phyloP scores from a whole-genome alignment of 2,797 vertebrate genomes.

The Pelochelys cantorii region DNA sequence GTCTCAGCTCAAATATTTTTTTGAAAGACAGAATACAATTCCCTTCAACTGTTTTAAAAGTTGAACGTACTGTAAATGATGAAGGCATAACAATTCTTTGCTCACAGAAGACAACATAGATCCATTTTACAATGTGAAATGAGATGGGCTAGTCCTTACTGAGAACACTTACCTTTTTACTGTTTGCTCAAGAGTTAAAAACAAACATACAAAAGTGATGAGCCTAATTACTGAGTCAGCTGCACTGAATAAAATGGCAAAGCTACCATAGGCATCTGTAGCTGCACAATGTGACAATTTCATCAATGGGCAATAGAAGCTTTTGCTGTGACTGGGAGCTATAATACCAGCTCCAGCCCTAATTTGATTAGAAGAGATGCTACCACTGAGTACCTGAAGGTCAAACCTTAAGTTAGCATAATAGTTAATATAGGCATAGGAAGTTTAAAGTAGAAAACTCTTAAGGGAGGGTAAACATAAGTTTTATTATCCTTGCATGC shows the following conservation, averaged over 20 bases:
- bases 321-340: conserved; percentile 4
- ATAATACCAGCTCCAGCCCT: neutral
- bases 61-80: neutral
- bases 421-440: neutral
- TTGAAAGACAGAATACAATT: neutral
- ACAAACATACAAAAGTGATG: neutral
- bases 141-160: neutral
- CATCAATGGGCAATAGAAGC: neutral
- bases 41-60: conserved; percentile 5
- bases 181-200: conserved; percentile 38
- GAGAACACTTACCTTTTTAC: neutral
- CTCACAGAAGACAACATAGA: neutral
- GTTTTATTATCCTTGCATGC: neutral
- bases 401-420: neutral
- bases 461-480: neutral
- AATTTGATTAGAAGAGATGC: neutral
- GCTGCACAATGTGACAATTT: neutral
- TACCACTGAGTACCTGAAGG: neutral
- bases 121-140: neutral
- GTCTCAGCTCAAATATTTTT: neutral
- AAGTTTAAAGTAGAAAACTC: neutral
- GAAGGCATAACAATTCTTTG: neutral
- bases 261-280: neutral
- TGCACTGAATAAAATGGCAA: neutral
- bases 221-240: neutral